Conservation (phyloP, 1,140 invertebrate genomes). For the Phortica variegata region DNA sequence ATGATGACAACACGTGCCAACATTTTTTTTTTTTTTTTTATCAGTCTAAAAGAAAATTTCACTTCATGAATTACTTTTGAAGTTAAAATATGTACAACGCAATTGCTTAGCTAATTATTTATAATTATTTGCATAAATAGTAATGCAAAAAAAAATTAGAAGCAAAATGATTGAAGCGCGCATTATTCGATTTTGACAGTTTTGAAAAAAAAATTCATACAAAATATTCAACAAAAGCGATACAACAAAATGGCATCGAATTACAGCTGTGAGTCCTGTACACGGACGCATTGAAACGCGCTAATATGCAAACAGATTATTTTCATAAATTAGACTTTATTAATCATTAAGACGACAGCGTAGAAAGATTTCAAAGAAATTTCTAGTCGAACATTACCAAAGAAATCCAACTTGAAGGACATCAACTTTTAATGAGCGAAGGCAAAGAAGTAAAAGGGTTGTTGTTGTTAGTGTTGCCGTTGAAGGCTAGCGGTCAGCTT, state of each 20-base stretch:
- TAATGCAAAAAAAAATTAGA: too few species aligned
- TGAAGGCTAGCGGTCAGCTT: conserved; percentile 34
- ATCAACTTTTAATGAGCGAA: conserved; percentile 27
- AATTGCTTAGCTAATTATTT: too few species aligned
- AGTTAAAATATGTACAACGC: too few species aligned
- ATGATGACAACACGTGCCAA: too few species aligned
- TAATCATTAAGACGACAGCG: conserved; percentile 49
- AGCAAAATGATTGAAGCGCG: conserved; percentile 48
- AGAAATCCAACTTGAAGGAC: conserved; percentile 32
- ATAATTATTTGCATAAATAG: too few species aligned
- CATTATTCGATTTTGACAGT: conserved; percentile 39
- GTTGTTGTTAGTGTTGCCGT: too few species aligned
- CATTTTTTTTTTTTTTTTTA: too few species aligned
- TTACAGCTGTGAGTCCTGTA: conserved; percentile 34
- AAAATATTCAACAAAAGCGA: too few species aligned
- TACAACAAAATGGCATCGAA: conserved; percentile 31
- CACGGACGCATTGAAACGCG: conserved; percentile 7
- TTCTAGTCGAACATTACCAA: background rate
- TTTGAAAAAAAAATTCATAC: too few species aligned
- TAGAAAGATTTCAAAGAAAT: conserved; percentile 14
- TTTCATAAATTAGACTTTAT: conserved; percentile 55
- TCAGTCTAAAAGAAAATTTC: too few species aligned
- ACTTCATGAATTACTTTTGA: too few species aligned
- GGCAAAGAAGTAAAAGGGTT: conserved; percentile 14
- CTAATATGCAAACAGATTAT: conserved; percentile 44